Base-by-base conservation (phyloP, 2,797 vertebrate genomes). In the Hybognathus amarus region DNA sequence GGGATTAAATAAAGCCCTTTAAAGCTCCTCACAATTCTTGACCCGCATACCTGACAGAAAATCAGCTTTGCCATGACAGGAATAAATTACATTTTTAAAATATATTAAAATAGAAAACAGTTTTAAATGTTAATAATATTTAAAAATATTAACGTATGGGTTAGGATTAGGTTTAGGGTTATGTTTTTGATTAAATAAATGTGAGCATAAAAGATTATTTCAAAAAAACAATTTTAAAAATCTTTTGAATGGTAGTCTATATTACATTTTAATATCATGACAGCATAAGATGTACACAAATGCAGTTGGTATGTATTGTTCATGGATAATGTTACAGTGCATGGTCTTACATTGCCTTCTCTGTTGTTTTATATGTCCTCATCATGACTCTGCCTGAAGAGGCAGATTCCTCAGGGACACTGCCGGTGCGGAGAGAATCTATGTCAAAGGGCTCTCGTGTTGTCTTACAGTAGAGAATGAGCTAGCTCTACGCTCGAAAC, bases 371-470 rank as follows among this genome's bases (percentile, higher is more conserved):
- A 38, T 66, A 8, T 40, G 15, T 27, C 24, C 52, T 83, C 38
- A 59, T 56, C 63, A 20, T 61, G 64, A 47, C 24, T 77, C 73
- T 68, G 73, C 50, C 30, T 38, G 18, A 45, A 70, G 38, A 10
- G 10, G 2, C 18, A 24, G 73, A 77, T 27, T 70, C 82, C 52
- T 83, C 52, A 33, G 40, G n/a, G 56, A 33, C 40, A 10, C 73
- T 76, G 40, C 0, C 0, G 40, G 56, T 74, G 38, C 0, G 40
- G 61, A 70, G 20, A 70, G 74, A 69, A 77, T 83, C 74, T 83
- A 52, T 76, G 81, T 77, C 81, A 83, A 83, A 83, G 81, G 64
- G 81, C 81, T 30, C 61, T 61, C 66, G 64, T 22, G 40, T 75
- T 74, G 5, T 63, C 80, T 74, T 63, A 52, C 59, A 27, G 17